These are phyloP conservation scores for Ariolimax columbianus DNA, from an alignment of 2,888 invertebrate species.

Conservation along the genomic window DNA sequence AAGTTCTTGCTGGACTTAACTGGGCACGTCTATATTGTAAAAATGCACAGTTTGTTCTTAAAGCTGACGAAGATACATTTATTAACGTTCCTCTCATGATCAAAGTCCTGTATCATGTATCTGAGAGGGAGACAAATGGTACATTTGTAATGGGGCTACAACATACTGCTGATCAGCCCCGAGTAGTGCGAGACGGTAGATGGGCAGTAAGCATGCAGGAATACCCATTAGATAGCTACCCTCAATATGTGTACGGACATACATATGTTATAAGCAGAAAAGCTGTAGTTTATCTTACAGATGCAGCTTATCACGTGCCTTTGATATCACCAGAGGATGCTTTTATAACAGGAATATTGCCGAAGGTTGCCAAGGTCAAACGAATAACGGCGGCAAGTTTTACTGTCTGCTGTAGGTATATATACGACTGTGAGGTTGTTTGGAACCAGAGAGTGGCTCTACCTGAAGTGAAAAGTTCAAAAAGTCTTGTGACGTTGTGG, in stretches of 20 bases:
- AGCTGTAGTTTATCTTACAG: conserved; percentile 57
- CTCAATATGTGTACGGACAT: conserved; percentile 64
- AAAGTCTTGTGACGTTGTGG: conserved; percentile 22
- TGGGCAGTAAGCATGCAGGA: conserved; percentile 59
- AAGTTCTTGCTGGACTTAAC: conserved; percentile 44
- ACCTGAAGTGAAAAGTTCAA: background rate
- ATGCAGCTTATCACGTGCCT: conserved; percentile 60
- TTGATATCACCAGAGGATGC: conserved; percentile 68
- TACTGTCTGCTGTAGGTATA: conserved; percentile 60
- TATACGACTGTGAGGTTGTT: conserved; percentile 38
- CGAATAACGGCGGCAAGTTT: conserved; percentile 60
- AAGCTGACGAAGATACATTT: conserved; percentile 51
- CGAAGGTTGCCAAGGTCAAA: conserved; percentile 57
- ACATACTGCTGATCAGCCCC: conserved; percentile 49
- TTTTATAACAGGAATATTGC: conserved; percentile 67
- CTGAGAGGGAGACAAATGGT: background rate
- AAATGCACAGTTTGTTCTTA: conserved; percentile 38
- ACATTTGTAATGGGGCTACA: conserved; percentile 50
- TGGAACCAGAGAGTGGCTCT: conserved; percentile 35
- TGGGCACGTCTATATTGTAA: conserved; percentile 45
- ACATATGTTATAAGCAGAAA: conserved; percentile 63
- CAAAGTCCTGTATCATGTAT: conserved; percentile 20
- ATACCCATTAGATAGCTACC: conserved; percentile 60
- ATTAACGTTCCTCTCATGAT: conserved; percentile 51
- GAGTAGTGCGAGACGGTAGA: conserved; percentile 59